Percentiles rank a stretch among this genome's conserved stretches.
Conservation (phyloP, 2,113 vertebrate genomes). For the Marmota monax region DNA sequence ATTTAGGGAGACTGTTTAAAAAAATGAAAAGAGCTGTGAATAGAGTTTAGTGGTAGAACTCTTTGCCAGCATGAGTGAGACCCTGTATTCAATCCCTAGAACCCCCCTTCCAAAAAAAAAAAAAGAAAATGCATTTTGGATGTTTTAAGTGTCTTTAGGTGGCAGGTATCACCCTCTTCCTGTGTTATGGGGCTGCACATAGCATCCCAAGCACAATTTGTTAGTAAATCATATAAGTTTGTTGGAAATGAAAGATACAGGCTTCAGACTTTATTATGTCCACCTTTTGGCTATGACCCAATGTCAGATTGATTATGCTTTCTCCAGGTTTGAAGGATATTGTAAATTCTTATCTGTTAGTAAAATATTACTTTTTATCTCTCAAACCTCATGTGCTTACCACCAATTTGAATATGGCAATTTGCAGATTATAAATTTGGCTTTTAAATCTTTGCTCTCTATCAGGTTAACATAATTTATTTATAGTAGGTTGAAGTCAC, state of each 20-base stretch:
- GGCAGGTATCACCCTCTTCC: background rate
- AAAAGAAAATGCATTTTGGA: background rate
- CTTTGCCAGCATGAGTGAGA: too few relatives aligned
- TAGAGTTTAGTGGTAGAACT: too few relatives aligned
- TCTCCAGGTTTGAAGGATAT: constrained; percentile 49
- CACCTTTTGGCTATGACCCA: background rate
- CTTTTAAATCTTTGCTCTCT: constrained; percentile 24
- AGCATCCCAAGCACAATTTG: background rate
- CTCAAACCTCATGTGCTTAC: background rate
- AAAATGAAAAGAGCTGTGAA: too few relatives aligned
- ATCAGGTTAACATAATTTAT: constrained; percentile 29
- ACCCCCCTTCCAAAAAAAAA: too few relatives aligned
- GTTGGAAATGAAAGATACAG: background rate
- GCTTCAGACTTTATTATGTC: background rate
- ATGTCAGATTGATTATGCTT: background rate
- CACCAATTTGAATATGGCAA: background rate
- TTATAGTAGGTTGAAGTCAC: background rate
- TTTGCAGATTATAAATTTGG: constrained; percentile 27
- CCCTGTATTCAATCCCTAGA: too few relatives aligned
- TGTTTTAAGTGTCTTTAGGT: background rate
- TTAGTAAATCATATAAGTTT: background rate
- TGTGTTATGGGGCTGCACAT: background rate
- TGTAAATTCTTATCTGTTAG: constrained; percentile 37
- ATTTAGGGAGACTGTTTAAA: too few relatives aligned
- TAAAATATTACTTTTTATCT: constrained; percentile 31